These are phyloP conservation scores for Hyalella azteca DNA, from an alignment of 2,888 invertebrate genomes.

Conservation along the genomic window DNA sequence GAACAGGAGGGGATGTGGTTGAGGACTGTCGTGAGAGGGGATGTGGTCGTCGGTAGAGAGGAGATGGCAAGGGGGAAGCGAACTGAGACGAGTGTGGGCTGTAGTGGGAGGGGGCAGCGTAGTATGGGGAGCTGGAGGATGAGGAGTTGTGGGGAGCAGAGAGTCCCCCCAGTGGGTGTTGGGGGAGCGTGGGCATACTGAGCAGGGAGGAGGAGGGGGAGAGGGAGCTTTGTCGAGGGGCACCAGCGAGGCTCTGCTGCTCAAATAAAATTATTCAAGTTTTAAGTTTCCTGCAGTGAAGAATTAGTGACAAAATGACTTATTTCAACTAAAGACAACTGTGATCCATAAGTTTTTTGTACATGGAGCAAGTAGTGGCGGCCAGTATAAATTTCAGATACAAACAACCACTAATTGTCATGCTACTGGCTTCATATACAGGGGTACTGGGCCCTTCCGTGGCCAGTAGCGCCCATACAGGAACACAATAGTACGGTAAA, in stretches of 20 bases:
- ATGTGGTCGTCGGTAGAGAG: not conserved
- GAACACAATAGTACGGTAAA: too few relatives aligned
- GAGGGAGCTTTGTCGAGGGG: not conserved
- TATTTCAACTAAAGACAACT: too few relatives aligned
- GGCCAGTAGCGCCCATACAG: too few relatives aligned
- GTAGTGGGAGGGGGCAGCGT: not conserved
- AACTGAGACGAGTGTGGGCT: constrained; percentile 12
- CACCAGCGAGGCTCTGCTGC: constrained; percentile 3
- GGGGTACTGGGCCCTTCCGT: too few relatives aligned
- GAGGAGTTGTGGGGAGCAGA: not conserved
- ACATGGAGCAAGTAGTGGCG: too few relatives aligned
- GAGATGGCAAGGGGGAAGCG: constrained; percentile 4
- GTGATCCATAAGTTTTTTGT: too few relatives aligned
- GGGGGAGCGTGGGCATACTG: constrained; percentile 50
- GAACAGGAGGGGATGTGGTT: not conserved
- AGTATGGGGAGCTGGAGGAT: constrained; percentile 26
- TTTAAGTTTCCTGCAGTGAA: too few relatives aligned
- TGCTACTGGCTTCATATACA: too few relatives aligned
- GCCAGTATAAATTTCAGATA: too few relatives aligned
- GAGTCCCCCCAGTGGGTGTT: constrained; percentile 17
- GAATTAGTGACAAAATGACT: too few relatives aligned
- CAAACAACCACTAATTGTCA: too few relatives aligned
- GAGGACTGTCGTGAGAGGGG: constrained; percentile 11
- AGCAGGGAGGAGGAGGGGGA: constrained; percentile 49
- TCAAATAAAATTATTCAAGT: too few relatives aligned